Base-by-base conservation (phyloP, 2,797 vertebrate species). In the Phrynocephalus vlangalii region DNA sequence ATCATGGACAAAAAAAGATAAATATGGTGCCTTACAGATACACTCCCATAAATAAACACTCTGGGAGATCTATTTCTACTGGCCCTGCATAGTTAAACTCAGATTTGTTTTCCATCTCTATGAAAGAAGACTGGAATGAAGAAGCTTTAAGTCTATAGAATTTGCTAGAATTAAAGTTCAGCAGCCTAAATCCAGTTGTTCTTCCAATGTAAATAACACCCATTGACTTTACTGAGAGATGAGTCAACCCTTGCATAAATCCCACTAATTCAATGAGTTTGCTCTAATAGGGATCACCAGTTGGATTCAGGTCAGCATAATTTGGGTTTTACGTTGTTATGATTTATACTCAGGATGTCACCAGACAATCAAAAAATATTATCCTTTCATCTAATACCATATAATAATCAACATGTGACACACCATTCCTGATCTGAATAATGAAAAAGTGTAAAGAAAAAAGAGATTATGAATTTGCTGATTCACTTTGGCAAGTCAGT, bases 1-100 rank as follows among this genome's bases (percentile, higher is more conserved):
- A 68, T 56, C 78, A 44, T 70, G 71, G 66, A 81, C 83, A 81
- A 88, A 88, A 88, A 88, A 70, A 33, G 83, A 85, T 88, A 88
- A 88, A 88, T 85, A 85, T 68, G 87, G 78, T 68, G 78, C 26
- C 78, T 85, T 85, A 82, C 83, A 77, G 79, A 82, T 56, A 80
- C 48, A 44, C 24, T 85, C 83, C 78, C 78, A 70, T 85, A 85
- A 88, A 85, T 88, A 88, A 85, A 85, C 63, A 44, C 30, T 67
- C 63, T 38, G 50, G 63, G 30, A 56, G 60, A 82, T 81, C 78
- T 85, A 85, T 88, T 88, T 88, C 71, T 81, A 88, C 63, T 68
- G 48, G 48, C 33, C 83, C 71, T 88, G 67, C 56, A 80, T 73
- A 56, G 78, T 38, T 38, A 56, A 68, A 56, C 48, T 26, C 73